These are phyloP conservation scores for Cisticola juncidis DNA, from an alignment of 2,113 vertebrate species.

Conservation along the genomic window DNA sequence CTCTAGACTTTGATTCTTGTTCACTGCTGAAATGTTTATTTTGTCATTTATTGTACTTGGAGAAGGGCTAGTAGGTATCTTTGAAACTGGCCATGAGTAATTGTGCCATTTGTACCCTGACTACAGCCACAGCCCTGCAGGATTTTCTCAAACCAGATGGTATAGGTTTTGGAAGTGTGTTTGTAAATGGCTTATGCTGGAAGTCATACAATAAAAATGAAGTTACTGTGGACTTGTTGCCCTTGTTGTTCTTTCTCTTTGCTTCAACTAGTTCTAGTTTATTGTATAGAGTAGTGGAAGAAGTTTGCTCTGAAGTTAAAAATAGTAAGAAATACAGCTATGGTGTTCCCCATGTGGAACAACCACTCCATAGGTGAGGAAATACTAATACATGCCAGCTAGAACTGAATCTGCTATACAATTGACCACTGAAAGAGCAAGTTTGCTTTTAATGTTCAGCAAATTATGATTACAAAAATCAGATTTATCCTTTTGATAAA, in stretches of 20 bases:
- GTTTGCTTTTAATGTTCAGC: background rate
- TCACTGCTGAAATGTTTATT: background rate
- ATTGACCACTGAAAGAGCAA: background rate
- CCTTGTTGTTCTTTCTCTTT: background rate
- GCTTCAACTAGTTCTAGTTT: background rate
- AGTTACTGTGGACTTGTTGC: background rate
- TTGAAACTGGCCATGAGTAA: background rate
- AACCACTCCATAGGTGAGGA: background rate
- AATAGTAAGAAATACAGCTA: background rate
- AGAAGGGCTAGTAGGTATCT: background rate
- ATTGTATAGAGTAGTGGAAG: background rate
- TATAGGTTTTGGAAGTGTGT: background rate
- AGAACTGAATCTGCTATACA: background rate
- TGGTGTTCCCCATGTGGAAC: background rate
- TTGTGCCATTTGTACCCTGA: background rate
- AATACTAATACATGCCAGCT: rapidly evolving
- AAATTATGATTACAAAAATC: background rate
- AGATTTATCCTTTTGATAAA: background rate
- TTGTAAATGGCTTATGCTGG: background rate
- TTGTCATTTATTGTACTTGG: background rate
- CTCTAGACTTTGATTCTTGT: background rate
- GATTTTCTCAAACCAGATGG: background rate
- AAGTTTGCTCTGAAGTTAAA: background rate
- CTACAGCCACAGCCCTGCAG: background rate
- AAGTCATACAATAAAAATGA: background rate